These are phyloP conservation scores for Hypsibius dujardini DNA, from an alignment of 1,140 invertebrate genomes.

Conservation along the genomic window DNA sequence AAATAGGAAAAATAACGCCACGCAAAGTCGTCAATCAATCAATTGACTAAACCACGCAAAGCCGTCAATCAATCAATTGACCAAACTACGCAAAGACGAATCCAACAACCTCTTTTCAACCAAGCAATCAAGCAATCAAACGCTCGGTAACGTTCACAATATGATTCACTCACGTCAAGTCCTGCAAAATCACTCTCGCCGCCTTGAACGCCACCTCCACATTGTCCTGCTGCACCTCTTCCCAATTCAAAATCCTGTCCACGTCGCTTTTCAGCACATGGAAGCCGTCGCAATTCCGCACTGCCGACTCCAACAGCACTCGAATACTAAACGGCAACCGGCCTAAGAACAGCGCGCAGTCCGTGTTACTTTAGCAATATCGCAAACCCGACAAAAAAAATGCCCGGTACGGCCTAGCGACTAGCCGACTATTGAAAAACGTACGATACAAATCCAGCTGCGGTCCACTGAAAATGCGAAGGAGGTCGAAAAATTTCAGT, in stretches of 20 bases:
- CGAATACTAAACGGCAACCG: conserved; percentile 77
- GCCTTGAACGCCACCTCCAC: conserved; percentile 93
- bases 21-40: too few species aligned
- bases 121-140: too few species aligned
- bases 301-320: conserved; percentile 78
- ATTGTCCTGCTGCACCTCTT: conserved; percentile 46
- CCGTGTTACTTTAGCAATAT: not conserved
- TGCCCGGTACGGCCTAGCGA: too few species aligned
- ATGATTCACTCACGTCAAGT: conserved; percentile 36
- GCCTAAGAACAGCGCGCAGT: conserved; percentile 27
- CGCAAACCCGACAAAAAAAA: too few species aligned
- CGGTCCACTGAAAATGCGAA: not conserved
- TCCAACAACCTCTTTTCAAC: too few species aligned
- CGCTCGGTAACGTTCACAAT: conserved; percentile 36
- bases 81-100: too few species aligned
- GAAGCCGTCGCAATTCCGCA: conserved; percentile 89
- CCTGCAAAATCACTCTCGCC: conserved; percentile 82
- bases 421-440: not conserved
- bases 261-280: conserved; percentile 66
- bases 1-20: too few species aligned
- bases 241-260: conserved; percentile 75
- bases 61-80: too few species aligned
- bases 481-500: conserved; percentile 1
- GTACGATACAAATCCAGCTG: not conserved
- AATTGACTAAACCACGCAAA: too few species aligned